phyloP scores from a whole-genome alignment of 2,888 invertebrate genomes.

The Sinohyriopsis cumingii region DNA sequence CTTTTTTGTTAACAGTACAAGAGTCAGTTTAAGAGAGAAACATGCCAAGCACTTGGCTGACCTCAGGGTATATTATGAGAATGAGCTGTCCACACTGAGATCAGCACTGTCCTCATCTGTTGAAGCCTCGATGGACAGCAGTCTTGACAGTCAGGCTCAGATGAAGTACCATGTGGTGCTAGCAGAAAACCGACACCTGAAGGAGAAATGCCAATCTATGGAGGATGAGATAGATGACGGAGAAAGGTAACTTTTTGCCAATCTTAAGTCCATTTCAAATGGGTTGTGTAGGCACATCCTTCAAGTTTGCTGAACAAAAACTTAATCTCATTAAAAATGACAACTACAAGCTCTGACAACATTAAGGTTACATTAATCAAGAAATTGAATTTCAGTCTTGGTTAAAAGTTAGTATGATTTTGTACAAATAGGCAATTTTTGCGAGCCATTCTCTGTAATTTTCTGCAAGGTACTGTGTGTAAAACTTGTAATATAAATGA shows the following conservation, averaged over 20 bases:
- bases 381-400: too few species aligned
- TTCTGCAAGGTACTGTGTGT: too few species aligned
- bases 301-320: too few species aligned
- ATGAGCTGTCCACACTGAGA: conserved; percentile 58
- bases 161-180: conserved; percentile 43
- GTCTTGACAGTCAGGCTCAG: conserved; percentile 20
- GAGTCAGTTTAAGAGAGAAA: conserved; percentile 59
- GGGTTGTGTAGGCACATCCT: neutral
- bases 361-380: too few species aligned
- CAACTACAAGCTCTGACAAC: too few species aligned
- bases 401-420: too few species aligned
- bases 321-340: too few species aligned
- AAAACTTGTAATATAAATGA: too few species aligned
- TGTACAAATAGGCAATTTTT: too few species aligned
- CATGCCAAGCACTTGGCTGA: conserved; percentile 65
- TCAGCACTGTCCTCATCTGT: conserved; percentile 38
- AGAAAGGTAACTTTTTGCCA: conserved; percentile 37
- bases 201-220: conserved; percentile 43
- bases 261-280: too few species aligned
- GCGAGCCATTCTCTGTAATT: too few species aligned
- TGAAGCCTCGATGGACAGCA: conserved; percentile 26
- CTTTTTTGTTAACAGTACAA: conserved; percentile 33
- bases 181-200: conserved; percentile 51
- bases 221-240: conserved; percentile 51
- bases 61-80: conserved; percentile 63